phyloP scores from a whole-genome alignment of 2,888 invertebrate genomes.

The Eupithecia tripunctaria region DNA sequence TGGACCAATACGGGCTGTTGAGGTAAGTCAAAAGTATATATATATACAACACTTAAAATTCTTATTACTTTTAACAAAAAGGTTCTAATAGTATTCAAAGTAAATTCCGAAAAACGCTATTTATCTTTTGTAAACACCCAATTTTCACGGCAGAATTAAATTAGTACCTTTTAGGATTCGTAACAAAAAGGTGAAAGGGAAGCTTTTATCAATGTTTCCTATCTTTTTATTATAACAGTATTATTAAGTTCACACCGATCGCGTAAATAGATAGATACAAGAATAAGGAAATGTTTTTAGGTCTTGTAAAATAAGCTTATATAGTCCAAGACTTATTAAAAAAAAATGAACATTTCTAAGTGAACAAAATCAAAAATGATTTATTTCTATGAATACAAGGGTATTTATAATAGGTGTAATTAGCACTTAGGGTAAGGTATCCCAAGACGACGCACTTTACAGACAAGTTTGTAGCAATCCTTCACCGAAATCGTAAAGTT shows the following conservation, averaged over 20 bases:
- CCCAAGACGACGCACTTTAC: too few species aligned
- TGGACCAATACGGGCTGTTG: too few species aligned
- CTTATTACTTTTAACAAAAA: slow-evolving; percentile 8
- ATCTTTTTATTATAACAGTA: neutral
- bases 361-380: too few species aligned
- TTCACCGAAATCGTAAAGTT: too few species aligned
- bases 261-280: neutral
- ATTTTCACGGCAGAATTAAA: slow-evolving; percentile 11
- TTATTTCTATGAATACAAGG: too few species aligned
- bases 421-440: too few species aligned
- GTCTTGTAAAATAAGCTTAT: too few species aligned
- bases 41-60: neutral
- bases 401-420: too few species aligned
- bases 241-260: neutral
- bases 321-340: too few species aligned
- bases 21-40: too few species aligned
- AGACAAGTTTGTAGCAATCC: too few species aligned
- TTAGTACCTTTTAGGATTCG: slow-evolving; percentile 10
- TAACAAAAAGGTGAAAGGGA: slow-evolving; percentile 4
- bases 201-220: neutral
- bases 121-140: slow-evolving; percentile 13
- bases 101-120: slow-evolving; percentile 4
- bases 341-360: too few species aligned
- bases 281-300: neutral
- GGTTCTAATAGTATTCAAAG: slow-evolving; percentile 10